Conservation (phyloP, 2,113 vertebrate species). For the Rhegmatorhina hoffmannsi region DNA sequence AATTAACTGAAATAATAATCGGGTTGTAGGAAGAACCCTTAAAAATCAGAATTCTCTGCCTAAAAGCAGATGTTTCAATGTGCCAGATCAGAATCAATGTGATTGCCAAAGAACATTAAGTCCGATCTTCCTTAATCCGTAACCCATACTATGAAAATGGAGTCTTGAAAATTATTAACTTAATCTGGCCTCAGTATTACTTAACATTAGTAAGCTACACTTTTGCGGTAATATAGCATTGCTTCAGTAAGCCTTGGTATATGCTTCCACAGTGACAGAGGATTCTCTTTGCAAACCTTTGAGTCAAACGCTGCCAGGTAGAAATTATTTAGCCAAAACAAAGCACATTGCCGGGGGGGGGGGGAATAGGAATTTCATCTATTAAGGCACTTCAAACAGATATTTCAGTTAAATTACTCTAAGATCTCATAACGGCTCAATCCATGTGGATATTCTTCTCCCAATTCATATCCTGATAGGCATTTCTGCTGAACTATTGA, state of each 20-base stretch:
- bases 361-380: neutral
- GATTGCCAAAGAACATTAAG: neutral
- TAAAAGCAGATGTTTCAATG: neutral
- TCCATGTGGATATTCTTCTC: neutral
- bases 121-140: neutral
- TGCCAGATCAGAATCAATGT: neutral
- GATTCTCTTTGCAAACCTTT: neutral
- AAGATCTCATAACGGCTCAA: neutral
- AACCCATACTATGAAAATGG: neutral
- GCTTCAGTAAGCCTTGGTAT: neutral
- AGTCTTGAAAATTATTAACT: neutral
- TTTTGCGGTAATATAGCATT: neutral
- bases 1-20: neutral
- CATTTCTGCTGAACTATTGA: neutral
- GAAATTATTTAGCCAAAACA: neutral
- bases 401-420: neutral
- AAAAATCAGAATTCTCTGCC: neutral
- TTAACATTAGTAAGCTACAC: neutral
- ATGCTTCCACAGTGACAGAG: neutral
- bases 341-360: neutral
- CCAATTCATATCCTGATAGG: neutral
- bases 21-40: neutral
- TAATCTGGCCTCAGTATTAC: neutral
- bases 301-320: neutral
- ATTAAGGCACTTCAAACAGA: neutral